A percentile compares a stretch with the other conserved stretches of the same genome.
Conservation (phyloP, 2,113 vertebrate genomes). For the Neopipo cinnamomea region DNA sequence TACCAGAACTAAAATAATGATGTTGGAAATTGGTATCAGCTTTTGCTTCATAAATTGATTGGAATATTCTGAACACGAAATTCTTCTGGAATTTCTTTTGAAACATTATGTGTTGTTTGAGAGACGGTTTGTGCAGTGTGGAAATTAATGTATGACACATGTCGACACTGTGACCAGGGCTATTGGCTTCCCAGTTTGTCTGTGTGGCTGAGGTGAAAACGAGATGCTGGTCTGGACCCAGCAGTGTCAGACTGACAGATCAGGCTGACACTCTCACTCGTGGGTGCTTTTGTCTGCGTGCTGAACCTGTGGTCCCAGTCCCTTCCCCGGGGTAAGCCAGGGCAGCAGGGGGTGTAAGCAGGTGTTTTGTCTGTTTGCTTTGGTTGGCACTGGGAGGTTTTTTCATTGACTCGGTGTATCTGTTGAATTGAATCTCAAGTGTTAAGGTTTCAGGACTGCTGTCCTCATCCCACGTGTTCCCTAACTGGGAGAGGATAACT, state of each 20-base stretch:
- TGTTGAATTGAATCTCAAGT: not conserved
- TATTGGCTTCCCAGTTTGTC: not conserved
- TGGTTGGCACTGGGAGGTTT: not conserved
- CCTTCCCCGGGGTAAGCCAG: not conserved
- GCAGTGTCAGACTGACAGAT: not conserved
- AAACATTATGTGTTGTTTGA: not conserved
- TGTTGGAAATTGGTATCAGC: not conserved
- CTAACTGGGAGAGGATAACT: not conserved
- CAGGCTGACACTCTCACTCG: not conserved
- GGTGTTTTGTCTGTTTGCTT: not conserved
- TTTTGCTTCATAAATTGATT: not conserved
- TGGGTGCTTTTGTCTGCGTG: not conserved
- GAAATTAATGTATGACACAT: not conserved
- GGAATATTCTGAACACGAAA: not conserved
- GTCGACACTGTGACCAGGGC: not conserved
- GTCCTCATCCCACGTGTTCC: accelerated
- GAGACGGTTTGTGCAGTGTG: not conserved
- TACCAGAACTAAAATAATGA: not conserved
- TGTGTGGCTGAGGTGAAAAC: not conserved
- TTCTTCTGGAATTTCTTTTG: not conserved
- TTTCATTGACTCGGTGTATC: not conserved
- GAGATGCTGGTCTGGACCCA: not conserved
- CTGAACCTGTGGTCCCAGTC: not conserved
- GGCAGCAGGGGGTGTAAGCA: not conserved
- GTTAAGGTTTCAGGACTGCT: not conserved